These are phyloP conservation scores for Dicrostonyx torquatus DNA, from an alignment of 2,797 vertebrate species.

Conservation along the genomic window DNA sequence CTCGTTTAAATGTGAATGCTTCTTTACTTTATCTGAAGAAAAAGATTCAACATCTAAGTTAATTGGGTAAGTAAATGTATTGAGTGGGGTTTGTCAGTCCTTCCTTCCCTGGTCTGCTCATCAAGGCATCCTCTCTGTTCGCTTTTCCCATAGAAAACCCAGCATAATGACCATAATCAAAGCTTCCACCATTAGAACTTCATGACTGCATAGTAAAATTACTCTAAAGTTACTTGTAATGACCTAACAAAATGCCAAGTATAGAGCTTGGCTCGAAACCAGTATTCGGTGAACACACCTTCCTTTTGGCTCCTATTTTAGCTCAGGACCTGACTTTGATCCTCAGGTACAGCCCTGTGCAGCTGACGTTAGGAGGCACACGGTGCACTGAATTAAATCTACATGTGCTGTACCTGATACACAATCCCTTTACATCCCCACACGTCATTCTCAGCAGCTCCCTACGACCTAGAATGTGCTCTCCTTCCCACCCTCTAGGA, in stretches of 20 bases:
- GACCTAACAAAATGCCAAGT: neutral
- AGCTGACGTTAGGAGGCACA: neutral
- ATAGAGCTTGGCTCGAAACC: neutral
- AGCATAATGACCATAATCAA: neutral
- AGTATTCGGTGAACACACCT: neutral
- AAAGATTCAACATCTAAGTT: neutral
- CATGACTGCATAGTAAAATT: constrained; percentile 7
- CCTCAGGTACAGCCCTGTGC: neutral
- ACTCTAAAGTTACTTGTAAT: neutral
- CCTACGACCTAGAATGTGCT: neutral
- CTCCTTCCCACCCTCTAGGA: neutral
- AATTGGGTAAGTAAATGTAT: constrained; percentile 5
- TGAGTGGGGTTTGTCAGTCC: neutral
- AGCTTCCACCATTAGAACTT: neutral
- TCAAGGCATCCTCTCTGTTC: neutral
- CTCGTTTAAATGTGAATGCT: constrained; percentile 7
- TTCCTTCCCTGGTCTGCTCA: constrained; percentile 7
- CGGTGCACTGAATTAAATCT: neutral
- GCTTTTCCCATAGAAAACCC: neutral
- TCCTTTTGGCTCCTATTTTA: neutral
- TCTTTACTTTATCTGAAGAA: constrained; percentile 2
- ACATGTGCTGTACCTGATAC: neutral
- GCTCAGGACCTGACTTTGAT: neutral
- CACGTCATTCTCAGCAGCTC: neutral
- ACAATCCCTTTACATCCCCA: neutral